Evolutionary conservation across 1,140 invertebrate genomes (phyloP), one percentile per base, ranked within the genome.

Genomic region (Brachionus koreanus): DNA sequence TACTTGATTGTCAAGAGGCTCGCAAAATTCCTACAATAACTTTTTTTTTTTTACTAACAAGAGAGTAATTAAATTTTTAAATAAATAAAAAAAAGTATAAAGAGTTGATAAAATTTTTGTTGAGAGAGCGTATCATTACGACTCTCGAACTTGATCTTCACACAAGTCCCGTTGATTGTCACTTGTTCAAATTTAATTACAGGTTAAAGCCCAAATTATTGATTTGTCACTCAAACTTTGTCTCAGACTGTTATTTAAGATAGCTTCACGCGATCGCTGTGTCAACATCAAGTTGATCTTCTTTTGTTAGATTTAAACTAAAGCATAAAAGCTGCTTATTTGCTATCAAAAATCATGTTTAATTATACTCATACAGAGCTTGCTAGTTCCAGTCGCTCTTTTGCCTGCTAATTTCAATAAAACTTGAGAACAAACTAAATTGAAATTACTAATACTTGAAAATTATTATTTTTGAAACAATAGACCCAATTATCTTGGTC

Each of bases 111-210:
- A 52, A 5, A 19, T 57, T 65, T 65, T 37, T 65, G 1, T 7
- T 0, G 10, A 13, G 33, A 65, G 33, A 65, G 33, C 25, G 33
- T 65, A 65, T 65, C 63, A 65, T 65, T 12, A 5, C 25, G 25
- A 33, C 63, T 65, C 63, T 65, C 37, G n/a, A 42, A 42, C 67
- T 39, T 72, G 67, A 72, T 72, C 67, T 72, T 72, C 37, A 33
- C 63, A 33, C 63, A 33, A 65, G 25, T 33, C 63, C 63, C 25
- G 63, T 72, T 42, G 67, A 39, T 72, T n/a, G 49, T 23, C 49
- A 57, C 49, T 57, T 57, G 49, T 57, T 42, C 67, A 72, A 43
- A 33, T 72, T 72, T 72, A 72, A 72, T 72, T 72, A 72, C 35
- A 72, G 33, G 67, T 72, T 72, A 29, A 5, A 25, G 25, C 25